Conservation (phyloP, 2,113 vertebrate species). For the Alaudala cheleensis region DNA sequence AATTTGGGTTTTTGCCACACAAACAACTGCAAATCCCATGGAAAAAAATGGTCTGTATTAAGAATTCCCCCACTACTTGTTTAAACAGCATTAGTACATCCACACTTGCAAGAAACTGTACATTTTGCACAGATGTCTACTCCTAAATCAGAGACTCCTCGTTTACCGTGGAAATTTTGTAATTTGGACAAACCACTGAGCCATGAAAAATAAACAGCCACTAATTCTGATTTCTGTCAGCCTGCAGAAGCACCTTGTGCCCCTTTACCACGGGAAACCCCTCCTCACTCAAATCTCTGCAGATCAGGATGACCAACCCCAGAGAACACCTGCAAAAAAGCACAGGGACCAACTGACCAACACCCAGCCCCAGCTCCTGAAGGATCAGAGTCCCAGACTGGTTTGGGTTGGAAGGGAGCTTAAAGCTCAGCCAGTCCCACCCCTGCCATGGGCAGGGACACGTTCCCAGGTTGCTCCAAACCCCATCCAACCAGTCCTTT, state of each 20-base stretch:
- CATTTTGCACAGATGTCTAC: background rate
- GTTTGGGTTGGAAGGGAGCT: background rate
- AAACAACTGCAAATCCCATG: background rate
- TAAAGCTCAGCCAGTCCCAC: background rate
- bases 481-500: accelerated
- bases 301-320: background rate
- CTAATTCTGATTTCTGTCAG: background rate
- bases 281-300: background rate
- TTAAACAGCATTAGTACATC: background rate
- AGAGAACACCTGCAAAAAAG: background rate
- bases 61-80: background rate
- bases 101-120: background rate
- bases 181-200: background rate
- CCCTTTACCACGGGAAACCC: background rate
- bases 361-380: background rate
- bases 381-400: background rate
- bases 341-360: background rate
- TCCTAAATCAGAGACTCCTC: background rate
- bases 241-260: background rate
- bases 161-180: background rate
- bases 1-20: background rate
- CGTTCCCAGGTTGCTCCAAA: background rate
- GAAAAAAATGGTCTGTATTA: background rate
- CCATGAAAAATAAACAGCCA: background rate
- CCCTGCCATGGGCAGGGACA: background rate